Evolutionary conservation across 2,113 vertebrate species (phyloP).

Genomic region (Micronycteris hirsuta): DNA sequence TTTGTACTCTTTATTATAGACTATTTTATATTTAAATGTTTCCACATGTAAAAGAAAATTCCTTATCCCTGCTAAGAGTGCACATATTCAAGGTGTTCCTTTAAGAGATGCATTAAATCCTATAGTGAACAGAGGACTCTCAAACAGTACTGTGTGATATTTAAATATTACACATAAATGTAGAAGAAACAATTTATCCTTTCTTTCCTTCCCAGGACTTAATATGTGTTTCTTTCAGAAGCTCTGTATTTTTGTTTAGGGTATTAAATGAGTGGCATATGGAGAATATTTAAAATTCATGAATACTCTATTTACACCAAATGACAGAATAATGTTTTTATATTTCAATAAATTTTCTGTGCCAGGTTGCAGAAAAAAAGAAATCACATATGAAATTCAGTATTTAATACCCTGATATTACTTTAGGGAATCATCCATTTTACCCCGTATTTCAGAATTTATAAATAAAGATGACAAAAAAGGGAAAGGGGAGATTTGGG

Average conservation of each 20-base stretch:
- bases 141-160: not conserved
- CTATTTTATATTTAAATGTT: not conserved
- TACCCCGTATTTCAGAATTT: not conserved
- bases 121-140: not conserved
- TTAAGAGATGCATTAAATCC: not conserved
- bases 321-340: constrained; percentile 11
- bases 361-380: not conserved
- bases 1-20: not conserved
- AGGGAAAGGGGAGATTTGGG: constrained; percentile 9
- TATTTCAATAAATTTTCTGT: constrained; percentile 27
- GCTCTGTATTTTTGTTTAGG: not conserved
- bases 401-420: not conserved
- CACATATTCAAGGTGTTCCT: not conserved
- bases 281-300: constrained; percentile 57
- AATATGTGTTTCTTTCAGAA: not conserved
- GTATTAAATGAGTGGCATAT: not conserved
- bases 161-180: not conserved
- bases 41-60: not conserved
- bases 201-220: not conserved
- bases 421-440: constrained; percentile 23
- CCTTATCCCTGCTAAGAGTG: not conserved
- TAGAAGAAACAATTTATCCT: not conserved
- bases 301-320: constrained; percentile 31
- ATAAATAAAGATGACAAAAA: constrained; percentile 25
- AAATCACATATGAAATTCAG: constrained; percentile 20